A percentile compares a stretch with the other conserved stretches of the same genome.
These are phyloP conservation scores for Nannobrachium achirus DNA, from an alignment of 2,113 vertebrate genomes.

Conservation along the genomic window DNA sequence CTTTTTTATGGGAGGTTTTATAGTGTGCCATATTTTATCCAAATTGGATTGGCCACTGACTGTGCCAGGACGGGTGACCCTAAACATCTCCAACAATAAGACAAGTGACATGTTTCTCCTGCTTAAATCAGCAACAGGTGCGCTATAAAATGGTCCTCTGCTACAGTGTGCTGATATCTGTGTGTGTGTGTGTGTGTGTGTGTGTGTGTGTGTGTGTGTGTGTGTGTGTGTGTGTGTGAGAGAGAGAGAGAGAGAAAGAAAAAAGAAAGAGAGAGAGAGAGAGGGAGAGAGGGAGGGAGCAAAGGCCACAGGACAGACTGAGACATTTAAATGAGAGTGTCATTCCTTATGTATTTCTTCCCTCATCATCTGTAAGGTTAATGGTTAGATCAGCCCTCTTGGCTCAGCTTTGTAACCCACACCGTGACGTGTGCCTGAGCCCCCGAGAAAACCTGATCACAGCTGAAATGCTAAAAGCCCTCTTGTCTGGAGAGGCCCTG, in stretches of 20 bases:
- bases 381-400: constrained; percentile 3
- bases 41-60: constrained; percentile 26
- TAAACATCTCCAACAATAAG: not conserved
- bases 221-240: too few relatives aligned
- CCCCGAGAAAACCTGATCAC: constrained; percentile 22
- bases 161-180: constrained; percentile 18
- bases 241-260: too few relatives aligned
- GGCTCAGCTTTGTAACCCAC: constrained; percentile 1
- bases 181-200: not conserved
- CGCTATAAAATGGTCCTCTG: constrained; percentile 21
- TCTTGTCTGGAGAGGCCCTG: not conserved
- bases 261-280: constrained; percentile 19
- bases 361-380: constrained; percentile 7
- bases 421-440: constrained; percentile 6
- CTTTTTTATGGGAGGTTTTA: constrained; percentile 45
- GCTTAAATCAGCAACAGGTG: constrained; percentile 19
- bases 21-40: constrained; percentile 18
- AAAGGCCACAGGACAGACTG: not conserved
- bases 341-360: constrained; percentile 9
- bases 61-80: constrained; percentile 19
- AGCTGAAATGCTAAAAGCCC: constrained; percentile 19
- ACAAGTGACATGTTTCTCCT: constrained; percentile 14
- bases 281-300: constrained; percentile 3
- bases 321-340: constrained; percentile 2
- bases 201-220: not conserved